phyloP scores from a whole-genome alignment of 2,113 vertebrate genomes.

The Phalacrocorax brasilianus region DNA sequence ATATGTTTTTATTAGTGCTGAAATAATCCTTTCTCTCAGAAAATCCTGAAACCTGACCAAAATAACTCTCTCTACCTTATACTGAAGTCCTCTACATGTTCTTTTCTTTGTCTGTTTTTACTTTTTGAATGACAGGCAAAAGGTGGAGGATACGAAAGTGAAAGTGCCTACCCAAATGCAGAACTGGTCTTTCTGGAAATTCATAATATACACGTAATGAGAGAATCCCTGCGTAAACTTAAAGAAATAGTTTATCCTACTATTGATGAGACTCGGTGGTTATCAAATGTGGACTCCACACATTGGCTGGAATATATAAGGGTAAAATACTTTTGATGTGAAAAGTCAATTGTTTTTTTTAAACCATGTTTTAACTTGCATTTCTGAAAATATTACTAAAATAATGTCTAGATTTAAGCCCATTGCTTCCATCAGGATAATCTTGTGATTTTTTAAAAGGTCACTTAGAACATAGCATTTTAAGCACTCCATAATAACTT shows the following conservation, averaged over 20 bases:
- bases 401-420: background rate
- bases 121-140: conserved; percentile 81
- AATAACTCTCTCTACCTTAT: background rate
- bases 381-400: background rate
- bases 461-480: background rate
- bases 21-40: background rate
- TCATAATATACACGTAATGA: conserved; percentile 97
- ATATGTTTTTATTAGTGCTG: background rate
- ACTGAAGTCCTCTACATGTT: background rate
- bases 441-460: background rate
- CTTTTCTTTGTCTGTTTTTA: background rate
- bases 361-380: background rate
- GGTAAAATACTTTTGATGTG: conserved; percentile 72
- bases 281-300: conserved; percentile 88
- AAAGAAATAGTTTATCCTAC: conserved; percentile 92
- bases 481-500: background rate
- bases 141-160: conserved; percentile 92
- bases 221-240: conserved; percentile 93
- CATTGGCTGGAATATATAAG: conserved; percentile 96
- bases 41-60: background rate
- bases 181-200: conserved; percentile 94
- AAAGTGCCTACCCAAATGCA: conserved; percentile 89
- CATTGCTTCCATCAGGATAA: background rate
- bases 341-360: background rate
- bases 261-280: conserved; percentile 90